A percentile compares a stretch with the other conserved stretches of the same genome.
phyloP scores from a whole-genome alignment of 2,888 invertebrate species.

The Acronicta psi region DNA sequence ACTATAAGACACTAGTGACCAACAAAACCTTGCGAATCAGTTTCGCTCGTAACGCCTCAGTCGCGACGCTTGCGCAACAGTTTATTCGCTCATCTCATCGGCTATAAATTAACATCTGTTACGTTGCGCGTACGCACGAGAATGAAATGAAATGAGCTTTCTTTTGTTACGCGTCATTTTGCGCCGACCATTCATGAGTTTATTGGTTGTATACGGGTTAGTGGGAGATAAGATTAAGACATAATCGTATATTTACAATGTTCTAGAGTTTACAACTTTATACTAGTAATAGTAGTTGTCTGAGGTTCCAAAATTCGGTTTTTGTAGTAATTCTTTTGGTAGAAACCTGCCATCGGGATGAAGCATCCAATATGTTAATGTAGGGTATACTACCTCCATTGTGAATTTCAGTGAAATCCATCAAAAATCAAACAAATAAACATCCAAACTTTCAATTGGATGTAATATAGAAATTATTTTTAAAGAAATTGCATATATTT shows the following conservation, averaged over 20 bases:
- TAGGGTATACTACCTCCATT: too few relatives aligned
- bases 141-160: slow-evolving; percentile 38
- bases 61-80: slow-evolving; percentile 40
- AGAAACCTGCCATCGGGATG: too few relatives aligned
- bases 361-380: too few relatives aligned
- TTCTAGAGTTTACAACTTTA: too few relatives aligned
- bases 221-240: neutral
- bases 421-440: too few relatives aligned
- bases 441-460: too few relatives aligned
- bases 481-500: too few relatives aligned
- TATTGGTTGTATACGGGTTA: neutral
- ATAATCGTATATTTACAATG: neutral
- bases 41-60: slow-evolving; percentile 31
- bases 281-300: too few relatives aligned
- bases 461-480: too few relatives aligned
- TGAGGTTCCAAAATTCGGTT: too few relatives aligned
- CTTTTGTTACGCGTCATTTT: slow-evolving; percentile 39
- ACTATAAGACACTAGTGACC: neutral
- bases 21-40: slow-evolving; percentile 25
- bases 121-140: slow-evolving; percentile 36
- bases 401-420: too few relatives aligned
- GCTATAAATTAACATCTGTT: slow-evolving; percentile 51
- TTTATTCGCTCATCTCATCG: slow-evolving; percentile 47
- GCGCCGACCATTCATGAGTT: slow-evolving; percentile 18
- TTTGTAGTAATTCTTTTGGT: too few relatives aligned